phyloP scores from a whole-genome alignment of 2,113 vertebrate genomes.

The Ciconia stormi region DNA sequence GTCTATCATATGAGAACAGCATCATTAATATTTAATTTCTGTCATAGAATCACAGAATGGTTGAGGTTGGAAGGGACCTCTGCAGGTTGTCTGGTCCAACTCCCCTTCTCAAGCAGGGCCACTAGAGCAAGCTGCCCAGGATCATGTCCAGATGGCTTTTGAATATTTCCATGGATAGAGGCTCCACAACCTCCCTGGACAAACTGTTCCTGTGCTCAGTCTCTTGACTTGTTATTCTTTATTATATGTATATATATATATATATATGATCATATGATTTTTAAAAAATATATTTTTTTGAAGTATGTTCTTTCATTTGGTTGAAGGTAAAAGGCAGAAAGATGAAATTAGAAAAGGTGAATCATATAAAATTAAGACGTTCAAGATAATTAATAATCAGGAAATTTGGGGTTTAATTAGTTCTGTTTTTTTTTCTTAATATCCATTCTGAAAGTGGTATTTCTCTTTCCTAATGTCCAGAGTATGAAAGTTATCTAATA shows the following conservation, averaged over 20 bases:
- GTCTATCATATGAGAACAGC: not conserved
- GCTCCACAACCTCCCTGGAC: not conserved
- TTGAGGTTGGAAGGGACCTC: not conserved
- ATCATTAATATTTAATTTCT: not conserved
- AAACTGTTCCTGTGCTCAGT: not conserved
- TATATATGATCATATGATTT: not conserved
- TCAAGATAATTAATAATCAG: not conserved
- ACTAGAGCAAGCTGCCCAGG: not conserved
- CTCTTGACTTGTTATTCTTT: not conserved
- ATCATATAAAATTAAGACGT: not conserved
- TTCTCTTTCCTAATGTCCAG: not conserved
- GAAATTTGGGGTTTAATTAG: not conserved
- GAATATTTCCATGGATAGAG: not conserved
- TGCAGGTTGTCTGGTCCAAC: not conserved
- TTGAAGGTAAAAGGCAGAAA: not conserved
- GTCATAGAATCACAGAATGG: not conserved
- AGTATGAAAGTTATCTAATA: not conserved
- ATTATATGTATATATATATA: too few species aligned
- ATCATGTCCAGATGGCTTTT: not conserved
- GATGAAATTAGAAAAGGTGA: not conserved
- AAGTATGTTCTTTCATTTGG: not conserved
- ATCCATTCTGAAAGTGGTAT: not conserved
- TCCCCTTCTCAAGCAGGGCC: fast-evolving
- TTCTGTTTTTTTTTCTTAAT: not conserved
- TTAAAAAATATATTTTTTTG: not conserved